Evolutionary conservation across 2,113 vertebrate genomes (phyloP).

Genomic region (Dicaeum eximium): DNA sequence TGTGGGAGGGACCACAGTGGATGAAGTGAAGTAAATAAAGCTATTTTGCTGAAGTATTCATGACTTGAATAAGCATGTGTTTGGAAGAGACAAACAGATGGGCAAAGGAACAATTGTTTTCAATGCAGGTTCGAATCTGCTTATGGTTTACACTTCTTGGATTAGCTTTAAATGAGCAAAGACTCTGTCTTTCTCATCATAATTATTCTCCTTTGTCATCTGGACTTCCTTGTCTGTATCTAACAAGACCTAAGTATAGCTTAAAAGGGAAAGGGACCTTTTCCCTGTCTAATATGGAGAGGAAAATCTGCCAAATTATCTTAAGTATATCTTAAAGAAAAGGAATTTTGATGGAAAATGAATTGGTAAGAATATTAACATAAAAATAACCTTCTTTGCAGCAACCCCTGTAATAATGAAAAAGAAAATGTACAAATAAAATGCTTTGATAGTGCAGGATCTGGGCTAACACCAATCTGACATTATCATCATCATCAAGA

Average conservation of each 20-base stretch:
- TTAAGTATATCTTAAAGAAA: not conserved
- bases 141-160: not conserved
- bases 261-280: not conserved
- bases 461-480: not conserved
- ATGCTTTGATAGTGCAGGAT: not conserved
- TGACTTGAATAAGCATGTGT: not conserved
- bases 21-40: not conserved
- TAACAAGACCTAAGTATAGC: not conserved
- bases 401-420: not conserved
- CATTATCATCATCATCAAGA: not conserved
- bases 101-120: slow-evolving; percentile 2
- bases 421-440: not conserved
- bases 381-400: not conserved
- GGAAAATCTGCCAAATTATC: not conserved
- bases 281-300: not conserved
- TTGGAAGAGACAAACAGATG: not conserved
- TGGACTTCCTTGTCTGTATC: not conserved
- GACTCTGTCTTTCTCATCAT: not conserved
- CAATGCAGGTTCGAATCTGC: not conserved
- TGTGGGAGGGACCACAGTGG: not conserved
- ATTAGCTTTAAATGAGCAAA: not conserved
- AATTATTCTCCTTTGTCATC: not conserved
- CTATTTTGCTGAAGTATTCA: not conserved
- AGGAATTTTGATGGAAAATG: not conserved
- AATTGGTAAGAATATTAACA: not conserved